Evolutionary conservation across 2,888 invertebrate genomes (phyloP).

Genomic region (Altica lythri): DNA sequence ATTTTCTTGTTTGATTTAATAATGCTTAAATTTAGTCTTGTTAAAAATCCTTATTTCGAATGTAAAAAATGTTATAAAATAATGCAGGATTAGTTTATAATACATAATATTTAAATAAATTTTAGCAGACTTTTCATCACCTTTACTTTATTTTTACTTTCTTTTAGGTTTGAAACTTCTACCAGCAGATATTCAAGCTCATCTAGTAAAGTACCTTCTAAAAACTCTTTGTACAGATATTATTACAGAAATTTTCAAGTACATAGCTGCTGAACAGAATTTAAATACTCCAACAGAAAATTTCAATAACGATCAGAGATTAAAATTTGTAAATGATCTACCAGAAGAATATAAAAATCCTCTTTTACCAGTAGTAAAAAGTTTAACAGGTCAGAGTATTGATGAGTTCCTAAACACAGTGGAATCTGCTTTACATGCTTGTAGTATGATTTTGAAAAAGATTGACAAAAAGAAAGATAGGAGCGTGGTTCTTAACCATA

Average conservation of each 20-base stretch:
- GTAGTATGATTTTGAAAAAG: constrained; percentile 83
- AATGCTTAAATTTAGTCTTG: too few species aligned
- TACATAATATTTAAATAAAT: too few species aligned
- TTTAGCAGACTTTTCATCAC: too few species aligned
- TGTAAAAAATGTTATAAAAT: too few species aligned
- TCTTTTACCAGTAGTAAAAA: constrained; percentile 70
- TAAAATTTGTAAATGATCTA: constrained; percentile 71
- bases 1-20: too few species aligned
- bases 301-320: constrained; percentile 68
- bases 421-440: constrained; percentile 71
- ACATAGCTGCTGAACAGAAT: constrained; percentile 77
- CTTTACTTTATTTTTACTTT: background rate
- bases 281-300: constrained; percentile 65
- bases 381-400: constrained; percentile 69
- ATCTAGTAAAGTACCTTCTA: constrained; percentile 80
- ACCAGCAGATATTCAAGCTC: constrained; percentile 69
- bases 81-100: too few species aligned
- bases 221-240: constrained; percentile 85
- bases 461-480: constrained; percentile 89
- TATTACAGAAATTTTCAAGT: constrained; percentile 75
- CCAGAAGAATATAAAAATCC: constrained; percentile 71
- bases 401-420: constrained; percentile 81
- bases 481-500: constrained; percentile 75
- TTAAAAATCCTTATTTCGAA: too few species aligned
- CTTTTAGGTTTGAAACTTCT: constrained; percentile 68